Conservation (phyloP, 2,888 invertebrate species). For the Argynnis bischoffii region DNA sequence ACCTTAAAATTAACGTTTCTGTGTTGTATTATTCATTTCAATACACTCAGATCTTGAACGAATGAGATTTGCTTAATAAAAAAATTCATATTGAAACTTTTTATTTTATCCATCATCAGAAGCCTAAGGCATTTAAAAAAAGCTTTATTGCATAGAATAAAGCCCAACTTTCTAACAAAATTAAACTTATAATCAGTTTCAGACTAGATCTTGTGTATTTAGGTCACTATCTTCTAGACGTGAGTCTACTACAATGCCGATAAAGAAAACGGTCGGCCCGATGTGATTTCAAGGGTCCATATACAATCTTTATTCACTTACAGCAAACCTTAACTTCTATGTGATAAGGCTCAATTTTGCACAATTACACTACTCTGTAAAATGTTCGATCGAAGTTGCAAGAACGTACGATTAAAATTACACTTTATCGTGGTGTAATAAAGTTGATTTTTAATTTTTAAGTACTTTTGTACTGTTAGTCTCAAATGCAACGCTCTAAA, state of each 20-base stretch:
- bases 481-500: conserved; percentile 32
- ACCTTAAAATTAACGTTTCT: too few relatives aligned
- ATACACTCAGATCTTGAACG: too few relatives aligned
- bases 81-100: too few relatives aligned
- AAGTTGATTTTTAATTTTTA: conserved; percentile 10
- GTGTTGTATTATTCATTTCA: too few relatives aligned
- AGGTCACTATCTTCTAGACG: conserved; percentile 37
- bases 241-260: conserved; percentile 35
- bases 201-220: conserved; percentile 30
- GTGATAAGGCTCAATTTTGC: conserved; percentile 6
- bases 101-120: too few relatives aligned
- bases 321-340: neutral
- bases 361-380: neutral
- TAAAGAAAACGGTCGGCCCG: conserved; percentile 37
- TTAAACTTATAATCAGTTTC: conserved; percentile 1
- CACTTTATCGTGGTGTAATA: neutral
- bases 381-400: conserved; percentile 13
- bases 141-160: too few relatives aligned
- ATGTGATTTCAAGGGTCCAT: conserved; percentile 35
- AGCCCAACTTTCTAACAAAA: too few relatives aligned
- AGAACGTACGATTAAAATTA: conserved; percentile 9
- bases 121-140: too few relatives aligned
- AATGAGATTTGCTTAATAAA: too few relatives aligned
- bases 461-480: conserved; percentile 30
- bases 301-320: conserved; percentile 13